Evolutionary conservation across 2,797 vertebrate genomes (phyloP).

Genomic region (Muscicapa striata): DNA sequence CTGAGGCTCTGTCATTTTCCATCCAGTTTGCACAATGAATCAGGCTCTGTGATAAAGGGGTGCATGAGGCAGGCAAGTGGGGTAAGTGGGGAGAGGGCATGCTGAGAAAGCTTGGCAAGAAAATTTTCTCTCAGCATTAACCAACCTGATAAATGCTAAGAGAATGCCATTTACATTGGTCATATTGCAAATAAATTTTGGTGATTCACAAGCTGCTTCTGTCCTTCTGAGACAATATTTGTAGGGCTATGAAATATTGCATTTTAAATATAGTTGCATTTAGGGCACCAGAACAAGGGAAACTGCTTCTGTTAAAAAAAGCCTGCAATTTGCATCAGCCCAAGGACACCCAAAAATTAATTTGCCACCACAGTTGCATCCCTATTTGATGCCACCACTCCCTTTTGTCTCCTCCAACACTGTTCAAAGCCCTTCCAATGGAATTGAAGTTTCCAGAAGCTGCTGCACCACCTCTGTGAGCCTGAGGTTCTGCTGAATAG

Average conservation of each 20-base stretch:
- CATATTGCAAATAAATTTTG: constrained; percentile 14
- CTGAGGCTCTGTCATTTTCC: constrained; percentile 19
- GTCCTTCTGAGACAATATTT: neutral
- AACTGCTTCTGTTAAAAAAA: neutral
- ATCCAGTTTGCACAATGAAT: neutral
- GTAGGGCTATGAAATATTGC: neutral
- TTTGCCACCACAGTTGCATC: neutral
- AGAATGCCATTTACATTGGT: neutral
- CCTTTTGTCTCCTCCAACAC: neutral
- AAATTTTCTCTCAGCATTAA: constrained; percentile 3
- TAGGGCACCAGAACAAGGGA: neutral
- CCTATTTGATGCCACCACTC: neutral
- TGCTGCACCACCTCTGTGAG: neutral
- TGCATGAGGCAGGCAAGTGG: constrained; percentile 18
- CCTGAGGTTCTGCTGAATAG: neutral
- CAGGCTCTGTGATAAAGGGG: neutral
- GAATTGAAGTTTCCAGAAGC: neutral
- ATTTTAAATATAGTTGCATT: neutral
- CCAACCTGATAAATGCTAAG: constrained; percentile 13
- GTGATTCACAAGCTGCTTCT: constrained; percentile 10
- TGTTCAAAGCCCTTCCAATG: neutral
- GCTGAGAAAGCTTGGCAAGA: constrained; percentile 29
- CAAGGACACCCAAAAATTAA: neutral
- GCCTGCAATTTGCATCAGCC: neutral
- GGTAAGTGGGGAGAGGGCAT: neutral